Conservation (phyloP, 1,140 invertebrate genomes). For the Palaemon carinicauda region DNA sequence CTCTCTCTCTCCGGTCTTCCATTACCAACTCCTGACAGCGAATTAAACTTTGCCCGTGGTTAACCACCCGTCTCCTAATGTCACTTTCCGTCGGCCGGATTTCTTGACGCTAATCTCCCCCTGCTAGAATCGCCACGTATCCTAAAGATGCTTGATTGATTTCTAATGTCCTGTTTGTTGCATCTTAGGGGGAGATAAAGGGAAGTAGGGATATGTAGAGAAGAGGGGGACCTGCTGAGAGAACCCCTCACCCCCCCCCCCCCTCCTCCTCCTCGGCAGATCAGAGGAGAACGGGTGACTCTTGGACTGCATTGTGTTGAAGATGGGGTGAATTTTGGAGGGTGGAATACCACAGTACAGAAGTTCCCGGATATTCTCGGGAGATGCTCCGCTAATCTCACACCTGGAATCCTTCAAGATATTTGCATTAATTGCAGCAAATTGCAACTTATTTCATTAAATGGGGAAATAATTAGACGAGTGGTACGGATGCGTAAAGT, state of each 20-base stretch:
- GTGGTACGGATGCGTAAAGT: too few species aligned
- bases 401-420: too few species aligned
- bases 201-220: background rate
- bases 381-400: too few species aligned
- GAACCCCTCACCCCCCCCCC: background rate
- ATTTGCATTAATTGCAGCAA: too few species aligned
- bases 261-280: too few species aligned
- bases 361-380: too few species aligned
- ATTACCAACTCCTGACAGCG: background rate
- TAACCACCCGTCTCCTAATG: background rate
- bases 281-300: too few species aligned
- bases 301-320: background rate
- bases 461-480: too few species aligned
- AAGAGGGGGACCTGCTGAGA: background rate
- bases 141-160: background rate
- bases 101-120: background rate
- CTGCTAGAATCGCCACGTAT: background rate
- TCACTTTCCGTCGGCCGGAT: background rate
- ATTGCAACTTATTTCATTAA: too few species aligned
- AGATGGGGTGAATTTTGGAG: too few species aligned
- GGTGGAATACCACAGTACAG: too few species aligned
- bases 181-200: background rate
- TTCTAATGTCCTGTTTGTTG: background rate
- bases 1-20: background rate
- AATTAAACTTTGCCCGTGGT: slow-evolving; percentile 10